phyloP scores from a whole-genome alignment of 2,888 invertebrate species.

The Diarsia mendica region DNA sequence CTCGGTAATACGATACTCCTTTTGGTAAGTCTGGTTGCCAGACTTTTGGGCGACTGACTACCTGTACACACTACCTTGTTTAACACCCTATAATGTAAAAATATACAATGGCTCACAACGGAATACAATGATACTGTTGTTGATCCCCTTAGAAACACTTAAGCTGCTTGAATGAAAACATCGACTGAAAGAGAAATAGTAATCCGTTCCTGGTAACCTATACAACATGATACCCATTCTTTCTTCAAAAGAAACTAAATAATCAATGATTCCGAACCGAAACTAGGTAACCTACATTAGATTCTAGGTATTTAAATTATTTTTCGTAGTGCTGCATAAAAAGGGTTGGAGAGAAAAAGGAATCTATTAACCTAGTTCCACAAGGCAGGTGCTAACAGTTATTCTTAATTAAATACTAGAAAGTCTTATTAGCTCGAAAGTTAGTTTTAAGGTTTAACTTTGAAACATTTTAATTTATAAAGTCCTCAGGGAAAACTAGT shows the following conservation, averaged over 20 bases:
- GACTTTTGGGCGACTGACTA: neutral
- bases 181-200: neutral
- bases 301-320: conserved; percentile 40
- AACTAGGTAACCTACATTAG: conserved; percentile 55
- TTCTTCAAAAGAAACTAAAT: conserved; percentile 9
- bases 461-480: conserved; percentile 58
- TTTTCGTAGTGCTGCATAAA: conserved; percentile 41
- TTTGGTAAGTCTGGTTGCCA: neutral
- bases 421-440: conserved; percentile 60
- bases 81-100: neutral
- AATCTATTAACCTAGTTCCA: conserved; percentile 71
- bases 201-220: neutral
- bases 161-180: neutral
- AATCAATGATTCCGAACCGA: conserved; percentile 32
- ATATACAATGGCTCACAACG: neutral
- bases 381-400: conserved; percentile 66
- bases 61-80: neutral
- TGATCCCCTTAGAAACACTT: neutral
- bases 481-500: conserved; percentile 50
- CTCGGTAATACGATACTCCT: neutral
- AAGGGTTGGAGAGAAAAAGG: conserved; percentile 54
- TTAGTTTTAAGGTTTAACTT: conserved; percentile 61
- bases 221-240: neutral
- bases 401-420: conserved; percentile 71
- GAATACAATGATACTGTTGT: neutral